These are phyloP conservation scores for Tetrao urogallus DNA, from an alignment of 2,113 vertebrate species.

Conservation along the genomic window DNA sequence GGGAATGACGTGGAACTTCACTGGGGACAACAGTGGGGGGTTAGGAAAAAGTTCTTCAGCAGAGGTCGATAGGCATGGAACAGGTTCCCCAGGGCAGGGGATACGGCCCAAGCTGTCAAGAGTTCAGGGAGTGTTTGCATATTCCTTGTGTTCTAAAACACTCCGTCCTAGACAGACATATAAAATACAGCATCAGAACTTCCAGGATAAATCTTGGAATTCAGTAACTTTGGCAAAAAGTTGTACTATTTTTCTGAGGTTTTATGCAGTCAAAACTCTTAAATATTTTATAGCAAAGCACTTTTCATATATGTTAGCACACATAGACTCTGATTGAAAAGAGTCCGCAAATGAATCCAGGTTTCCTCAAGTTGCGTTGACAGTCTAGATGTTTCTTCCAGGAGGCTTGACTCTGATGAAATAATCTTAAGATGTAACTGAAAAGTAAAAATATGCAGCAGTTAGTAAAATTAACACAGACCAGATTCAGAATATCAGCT, in stretches of 20 bases:
- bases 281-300: slow-evolving; percentile 83
- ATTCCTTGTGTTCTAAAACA: neutral
- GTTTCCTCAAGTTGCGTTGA: slow-evolving; percentile 81
- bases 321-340: slow-evolving; percentile 92
- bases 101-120: too few relatives aligned
- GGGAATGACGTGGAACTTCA: too few relatives aligned
- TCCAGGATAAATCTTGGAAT: neutral
- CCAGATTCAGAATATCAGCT: neutral
- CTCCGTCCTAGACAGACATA: neutral
- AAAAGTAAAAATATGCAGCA: slow-evolving; percentile 46
- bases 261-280: neutral
- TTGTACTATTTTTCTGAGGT: neutral
- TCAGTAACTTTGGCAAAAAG: neutral
- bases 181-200: neutral
- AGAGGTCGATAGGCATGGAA: too few relatives aligned
- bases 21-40: too few relatives aligned
- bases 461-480: slow-evolving; percentile 33
- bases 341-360: slow-evolving; percentile 85
- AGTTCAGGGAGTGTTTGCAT: too few relatives aligned
- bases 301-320: slow-evolving; percentile 92
- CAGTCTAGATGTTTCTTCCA: slow-evolving; percentile 81
- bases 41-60: too few relatives aligned
- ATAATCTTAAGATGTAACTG: slow-evolving; percentile 89
- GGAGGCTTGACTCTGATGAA: slow-evolving; percentile 81
- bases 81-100: too few relatives aligned